Evolutionary conservation across 2,797 vertebrate genomes (phyloP).

Genomic region (Sebastes hubbsi): DNA sequence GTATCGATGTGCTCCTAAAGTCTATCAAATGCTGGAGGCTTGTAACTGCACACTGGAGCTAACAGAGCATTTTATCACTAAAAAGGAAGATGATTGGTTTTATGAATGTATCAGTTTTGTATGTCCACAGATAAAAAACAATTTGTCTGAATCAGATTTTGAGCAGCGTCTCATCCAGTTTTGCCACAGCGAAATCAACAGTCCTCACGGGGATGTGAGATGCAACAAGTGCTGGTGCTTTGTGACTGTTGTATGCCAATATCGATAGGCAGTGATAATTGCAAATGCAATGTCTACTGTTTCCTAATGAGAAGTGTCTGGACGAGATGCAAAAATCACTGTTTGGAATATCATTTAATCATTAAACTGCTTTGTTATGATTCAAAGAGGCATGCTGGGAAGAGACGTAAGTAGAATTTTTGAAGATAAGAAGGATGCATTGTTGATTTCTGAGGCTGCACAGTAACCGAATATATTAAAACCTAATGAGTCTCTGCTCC

Average conservation of each 20-base stretch:
- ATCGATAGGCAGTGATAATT: background rate
- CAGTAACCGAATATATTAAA: background rate
- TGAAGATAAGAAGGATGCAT: background rate
- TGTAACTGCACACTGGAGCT: background rate
- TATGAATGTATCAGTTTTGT: background rate
- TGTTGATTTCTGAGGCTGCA: background rate
- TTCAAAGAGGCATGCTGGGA: background rate
- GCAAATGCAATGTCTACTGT: background rate
- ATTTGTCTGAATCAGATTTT: background rate
- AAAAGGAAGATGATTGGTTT: background rate
- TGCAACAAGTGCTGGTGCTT: conserved; percentile 11
- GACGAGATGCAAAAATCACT: background rate
- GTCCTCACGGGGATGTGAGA: background rate
- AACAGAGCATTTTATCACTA: background rate
- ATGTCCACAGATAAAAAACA: background rate
- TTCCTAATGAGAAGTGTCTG: background rate
- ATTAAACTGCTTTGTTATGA: background rate
- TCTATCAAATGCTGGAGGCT: background rate
- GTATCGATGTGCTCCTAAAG: background rate
- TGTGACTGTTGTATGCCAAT: background rate
- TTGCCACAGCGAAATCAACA: background rate
- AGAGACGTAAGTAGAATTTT: background rate
- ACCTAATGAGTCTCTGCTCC: background rate
- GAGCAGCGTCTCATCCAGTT: background rate
- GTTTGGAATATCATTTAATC: background rate